These are phyloP conservation scores for Malurus splendens DNA, from an alignment of 2,797 vertebrate genomes.

Conservation along the genomic window DNA sequence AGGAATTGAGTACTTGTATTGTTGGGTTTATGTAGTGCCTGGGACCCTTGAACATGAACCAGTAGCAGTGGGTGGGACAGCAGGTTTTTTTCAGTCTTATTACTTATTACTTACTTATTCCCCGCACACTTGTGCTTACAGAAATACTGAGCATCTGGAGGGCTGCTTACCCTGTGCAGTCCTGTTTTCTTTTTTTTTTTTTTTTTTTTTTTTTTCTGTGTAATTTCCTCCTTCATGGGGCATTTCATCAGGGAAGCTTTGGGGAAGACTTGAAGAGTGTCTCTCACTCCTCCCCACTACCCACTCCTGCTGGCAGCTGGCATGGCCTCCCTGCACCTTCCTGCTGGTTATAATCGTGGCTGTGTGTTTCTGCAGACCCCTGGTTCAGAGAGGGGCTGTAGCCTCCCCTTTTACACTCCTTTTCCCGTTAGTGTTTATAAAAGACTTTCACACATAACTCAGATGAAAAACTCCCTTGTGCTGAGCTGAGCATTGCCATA, in stretches of 20 bases:
- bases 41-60: not conserved
- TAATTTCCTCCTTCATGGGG: not conserved
- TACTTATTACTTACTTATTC: not conserved
- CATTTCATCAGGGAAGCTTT: accelerated
- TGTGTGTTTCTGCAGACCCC: not conserved
- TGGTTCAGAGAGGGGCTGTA: not conserved
- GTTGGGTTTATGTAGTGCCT: not conserved
- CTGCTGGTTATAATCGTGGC: not conserved
- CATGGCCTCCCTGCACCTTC: not conserved
- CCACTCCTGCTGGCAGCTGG: not conserved
- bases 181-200: not conserved
- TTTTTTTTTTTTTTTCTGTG: no score
- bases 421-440: not conserved
- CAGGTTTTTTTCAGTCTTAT: not conserved
- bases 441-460: not conserved
- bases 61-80: not conserved
- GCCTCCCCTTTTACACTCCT: not conserved
- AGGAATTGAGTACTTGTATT: not conserved
- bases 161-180: not conserved
- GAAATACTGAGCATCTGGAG: not conserved
- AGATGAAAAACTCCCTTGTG: not conserved
- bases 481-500: not conserved
- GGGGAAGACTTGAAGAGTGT: not conserved
- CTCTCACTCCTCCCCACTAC: not conserved
- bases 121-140: not conserved